Evolutionary conservation across 2,113 vertebrate genomes (phyloP).

Genomic region (Pteruthius melanotis): DNA sequence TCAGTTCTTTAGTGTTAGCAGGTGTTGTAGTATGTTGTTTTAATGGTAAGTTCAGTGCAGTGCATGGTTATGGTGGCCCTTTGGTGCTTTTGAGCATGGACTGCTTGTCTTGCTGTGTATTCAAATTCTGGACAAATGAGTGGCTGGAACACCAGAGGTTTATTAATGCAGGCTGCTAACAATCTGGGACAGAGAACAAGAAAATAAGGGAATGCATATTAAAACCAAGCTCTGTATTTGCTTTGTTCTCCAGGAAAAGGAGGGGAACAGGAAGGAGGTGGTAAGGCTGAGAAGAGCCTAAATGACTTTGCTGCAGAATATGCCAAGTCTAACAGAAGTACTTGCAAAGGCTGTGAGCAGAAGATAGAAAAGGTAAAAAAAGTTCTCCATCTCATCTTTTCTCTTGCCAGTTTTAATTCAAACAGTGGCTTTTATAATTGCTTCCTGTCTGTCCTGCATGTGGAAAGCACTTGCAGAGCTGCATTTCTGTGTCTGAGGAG

Average conservation of each 20-base stretch:
- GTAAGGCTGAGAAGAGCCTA: constrained; percentile 84
- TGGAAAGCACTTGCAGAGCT: not conserved
- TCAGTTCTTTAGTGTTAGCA: not conserved
- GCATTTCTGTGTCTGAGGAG: not conserved
- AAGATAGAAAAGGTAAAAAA: constrained; percentile 93
- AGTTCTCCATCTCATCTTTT: not conserved
- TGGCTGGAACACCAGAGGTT: not conserved
- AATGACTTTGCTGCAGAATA: constrained; percentile 93
- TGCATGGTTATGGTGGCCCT: not conserved
- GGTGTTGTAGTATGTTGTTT: not conserved
- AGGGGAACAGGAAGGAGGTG: constrained; percentile 75
- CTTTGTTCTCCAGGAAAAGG: constrained; percentile 72
- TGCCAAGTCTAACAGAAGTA: constrained; percentile 96
- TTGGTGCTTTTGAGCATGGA: not conserved
- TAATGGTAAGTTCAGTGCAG: not conserved
- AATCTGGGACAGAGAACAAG: not conserved
- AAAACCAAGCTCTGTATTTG: not conserved
- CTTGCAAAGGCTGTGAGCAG: constrained; percentile 92
- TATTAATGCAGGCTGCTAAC: not conserved
- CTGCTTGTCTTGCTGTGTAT: not conserved
- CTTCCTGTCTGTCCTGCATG: not conserved
- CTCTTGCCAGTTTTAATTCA: not conserved
- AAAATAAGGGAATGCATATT: not conserved
- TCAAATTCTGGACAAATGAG: not conserved
- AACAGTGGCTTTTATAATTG: not conserved